phyloP scores from a whole-genome alignment of 1,140 invertebrate species.

The Rhagoletis pomonella region DNA sequence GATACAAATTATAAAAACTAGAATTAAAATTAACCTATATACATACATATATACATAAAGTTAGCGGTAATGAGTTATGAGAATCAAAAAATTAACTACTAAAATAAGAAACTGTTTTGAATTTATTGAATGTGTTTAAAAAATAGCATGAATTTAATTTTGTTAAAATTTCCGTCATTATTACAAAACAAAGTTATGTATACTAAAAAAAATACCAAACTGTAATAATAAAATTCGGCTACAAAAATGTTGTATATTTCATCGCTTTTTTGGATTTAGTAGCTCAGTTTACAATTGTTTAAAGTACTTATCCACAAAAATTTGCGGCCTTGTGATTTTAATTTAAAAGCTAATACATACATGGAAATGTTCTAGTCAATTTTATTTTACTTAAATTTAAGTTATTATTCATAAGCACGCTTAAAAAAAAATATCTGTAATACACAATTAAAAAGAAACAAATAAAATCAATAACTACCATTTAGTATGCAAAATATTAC shows the following conservation, averaged over 20 bases:
- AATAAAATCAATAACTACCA: not conserved
- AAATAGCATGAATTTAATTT: not conserved
- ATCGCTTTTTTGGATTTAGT: too few relatives aligned
- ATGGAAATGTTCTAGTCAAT: constrained; percentile 29
- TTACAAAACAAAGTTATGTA: too few relatives aligned
- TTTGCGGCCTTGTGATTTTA: constrained; percentile 42
- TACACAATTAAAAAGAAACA: not conserved
- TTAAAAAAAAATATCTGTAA: not conserved
- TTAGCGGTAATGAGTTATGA: not conserved
- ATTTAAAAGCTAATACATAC: not conserved
- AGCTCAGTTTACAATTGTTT: too few relatives aligned
- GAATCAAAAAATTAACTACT: not conserved
- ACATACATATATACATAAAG: not conserved
- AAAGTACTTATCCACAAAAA: not conserved
- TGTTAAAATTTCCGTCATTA: not conserved
- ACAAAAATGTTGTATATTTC: too few relatives aligned
- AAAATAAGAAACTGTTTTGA: not conserved
- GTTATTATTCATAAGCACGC: not conserved
- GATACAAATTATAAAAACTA: not conserved
- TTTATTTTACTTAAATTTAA: constrained; percentile 11
- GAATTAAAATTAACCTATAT: not conserved
- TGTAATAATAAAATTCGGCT: too few relatives aligned
- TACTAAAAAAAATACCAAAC: too few relatives aligned
- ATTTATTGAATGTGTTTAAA: not conserved
- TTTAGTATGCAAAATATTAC: not conserved